These are phyloP conservation scores for Epizoanthus stellaris DNA, from an alignment of 92 coral and sea anemone genomes.

Conservation along the genomic window DNA sequence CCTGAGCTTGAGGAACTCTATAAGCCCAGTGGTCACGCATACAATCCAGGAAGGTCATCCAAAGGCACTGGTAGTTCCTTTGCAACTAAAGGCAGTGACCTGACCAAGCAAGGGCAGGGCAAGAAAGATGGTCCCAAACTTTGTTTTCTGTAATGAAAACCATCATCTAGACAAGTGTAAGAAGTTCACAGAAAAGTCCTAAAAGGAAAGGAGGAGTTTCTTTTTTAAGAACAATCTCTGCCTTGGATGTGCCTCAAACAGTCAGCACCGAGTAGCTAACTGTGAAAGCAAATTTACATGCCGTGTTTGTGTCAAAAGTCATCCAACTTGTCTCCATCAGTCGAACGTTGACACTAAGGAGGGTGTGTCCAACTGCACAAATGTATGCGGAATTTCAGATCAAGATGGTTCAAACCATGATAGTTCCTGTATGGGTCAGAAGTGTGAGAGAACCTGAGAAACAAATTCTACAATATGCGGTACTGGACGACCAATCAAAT, in stretches of 20 bases:
- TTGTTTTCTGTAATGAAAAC: slow-evolving; percentile 40
- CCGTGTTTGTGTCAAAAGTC: slow-evolving; percentile 39
- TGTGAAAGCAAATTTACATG: slow-evolving; percentile 48
- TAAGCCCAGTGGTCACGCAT: slow-evolving; percentile 27
- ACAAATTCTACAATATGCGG: slow-evolving; percentile 34
- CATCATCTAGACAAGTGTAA: slow-evolving; percentile 53
- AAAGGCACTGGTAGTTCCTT: slow-evolving; percentile 30
- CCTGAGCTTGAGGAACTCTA: slow-evolving; percentile 43
- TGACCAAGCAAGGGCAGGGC: slow-evolving; percentile 13
- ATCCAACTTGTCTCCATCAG: slow-evolving; percentile 50
- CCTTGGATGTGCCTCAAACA: slow-evolving; percentile 47
- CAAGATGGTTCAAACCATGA: no score
- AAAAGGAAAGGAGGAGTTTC: slow-evolving; percentile 49
- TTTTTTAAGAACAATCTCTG: slow-evolving; percentile 10
- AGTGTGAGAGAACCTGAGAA: no score
- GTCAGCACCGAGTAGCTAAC: slow-evolving; percentile 46
- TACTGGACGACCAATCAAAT: slow-evolving; percentile 56
- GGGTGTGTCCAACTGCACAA: not conserved
- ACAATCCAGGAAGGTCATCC: not conserved
- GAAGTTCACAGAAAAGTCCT: slow-evolving; percentile 42
- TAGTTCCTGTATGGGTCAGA: no score
- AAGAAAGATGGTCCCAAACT: not conserved
- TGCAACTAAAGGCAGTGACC: not conserved
- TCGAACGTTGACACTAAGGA: slow-evolving; percentile 13
- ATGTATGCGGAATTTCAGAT: no score